phyloP scores from a whole-genome alignment of 2,113 vertebrate genomes.

The Acanthisitta chloris region DNA sequence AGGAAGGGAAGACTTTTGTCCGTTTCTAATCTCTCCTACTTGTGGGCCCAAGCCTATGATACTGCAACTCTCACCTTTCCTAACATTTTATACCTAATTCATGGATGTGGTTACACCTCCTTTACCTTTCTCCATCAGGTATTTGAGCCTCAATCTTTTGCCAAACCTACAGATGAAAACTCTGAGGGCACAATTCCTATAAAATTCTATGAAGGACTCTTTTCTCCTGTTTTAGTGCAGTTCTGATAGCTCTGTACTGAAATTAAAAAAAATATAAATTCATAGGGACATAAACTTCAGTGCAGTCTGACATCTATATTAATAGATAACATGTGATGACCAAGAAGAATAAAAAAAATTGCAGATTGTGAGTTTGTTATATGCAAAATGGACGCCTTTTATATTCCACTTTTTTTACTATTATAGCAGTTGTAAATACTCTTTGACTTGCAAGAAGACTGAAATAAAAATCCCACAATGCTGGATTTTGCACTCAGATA shows the following conservation, averaged over 20 bases:
- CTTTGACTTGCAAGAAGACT: background rate
- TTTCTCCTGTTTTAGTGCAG: background rate
- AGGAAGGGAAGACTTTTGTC: background rate
- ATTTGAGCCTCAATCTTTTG: background rate
- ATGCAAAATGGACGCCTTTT: background rate
- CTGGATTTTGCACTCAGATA: background rate
- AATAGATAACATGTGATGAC: background rate
- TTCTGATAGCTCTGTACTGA: background rate
- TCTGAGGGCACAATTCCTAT: background rate
- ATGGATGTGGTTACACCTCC: accelerated
- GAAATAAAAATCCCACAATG: background rate
- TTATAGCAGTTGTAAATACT: background rate
- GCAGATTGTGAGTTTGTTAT: background rate
- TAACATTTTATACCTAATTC: background rate
- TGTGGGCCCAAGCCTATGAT: background rate
- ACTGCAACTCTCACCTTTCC: background rate
- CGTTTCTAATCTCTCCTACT: background rate
- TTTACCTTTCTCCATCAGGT: background rate
- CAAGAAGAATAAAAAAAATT: background rate
- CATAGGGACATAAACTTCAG: accelerated
- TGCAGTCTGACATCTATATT: background rate
- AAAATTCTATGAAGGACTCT: background rate
- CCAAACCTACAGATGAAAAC: background rate
- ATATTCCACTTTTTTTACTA: background rate
- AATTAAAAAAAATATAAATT: background rate